Conservation (phyloP, 2,113 vertebrate species). For the Cyprinodon variegatus region DNA sequence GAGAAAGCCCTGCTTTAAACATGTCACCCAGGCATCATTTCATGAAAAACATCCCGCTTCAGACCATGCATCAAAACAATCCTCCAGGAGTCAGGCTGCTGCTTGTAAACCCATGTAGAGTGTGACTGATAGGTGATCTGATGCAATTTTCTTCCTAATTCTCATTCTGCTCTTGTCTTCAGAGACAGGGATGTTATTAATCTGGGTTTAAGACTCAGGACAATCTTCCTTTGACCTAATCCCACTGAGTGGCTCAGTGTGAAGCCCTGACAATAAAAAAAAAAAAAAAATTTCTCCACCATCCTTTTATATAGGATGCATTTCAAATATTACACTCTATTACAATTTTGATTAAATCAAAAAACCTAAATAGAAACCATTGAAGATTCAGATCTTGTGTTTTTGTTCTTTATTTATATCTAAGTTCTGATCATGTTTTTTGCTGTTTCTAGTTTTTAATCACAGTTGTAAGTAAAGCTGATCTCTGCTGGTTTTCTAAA, state of each 20-base stretch:
- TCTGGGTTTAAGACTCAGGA: constrained; percentile 71
- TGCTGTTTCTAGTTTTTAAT: no score
- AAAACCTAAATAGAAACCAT: no score
- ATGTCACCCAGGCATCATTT: constrained; percentile 39
- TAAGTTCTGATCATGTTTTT: no score
- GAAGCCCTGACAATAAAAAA: constrained; percentile 19
- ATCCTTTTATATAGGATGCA: no score
- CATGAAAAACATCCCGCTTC: constrained; percentile 22
- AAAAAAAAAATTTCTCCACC: no score
- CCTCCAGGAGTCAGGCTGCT: constrained; percentile 30
- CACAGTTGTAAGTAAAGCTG: no score
- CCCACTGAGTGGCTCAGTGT: constrained; percentile 49
- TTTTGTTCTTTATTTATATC: no score
- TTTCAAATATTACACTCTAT: no score
- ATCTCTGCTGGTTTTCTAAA: no score
- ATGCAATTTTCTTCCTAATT: constrained; percentile 53
- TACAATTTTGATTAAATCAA: no score
- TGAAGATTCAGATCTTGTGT: no score
- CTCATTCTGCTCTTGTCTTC: not conserved
- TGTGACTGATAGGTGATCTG: constrained; percentile 62
- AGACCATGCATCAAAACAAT: constrained; percentile 42
- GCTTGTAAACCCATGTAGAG: constrained; percentile 33
- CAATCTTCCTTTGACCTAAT: constrained; percentile 63
- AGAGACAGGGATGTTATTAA: constrained; percentile 61
- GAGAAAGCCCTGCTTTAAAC: constrained; percentile 32